phyloP scores from a whole-genome alignment of 2,113 vertebrate species.

The Callaeas wilsoni region DNA sequence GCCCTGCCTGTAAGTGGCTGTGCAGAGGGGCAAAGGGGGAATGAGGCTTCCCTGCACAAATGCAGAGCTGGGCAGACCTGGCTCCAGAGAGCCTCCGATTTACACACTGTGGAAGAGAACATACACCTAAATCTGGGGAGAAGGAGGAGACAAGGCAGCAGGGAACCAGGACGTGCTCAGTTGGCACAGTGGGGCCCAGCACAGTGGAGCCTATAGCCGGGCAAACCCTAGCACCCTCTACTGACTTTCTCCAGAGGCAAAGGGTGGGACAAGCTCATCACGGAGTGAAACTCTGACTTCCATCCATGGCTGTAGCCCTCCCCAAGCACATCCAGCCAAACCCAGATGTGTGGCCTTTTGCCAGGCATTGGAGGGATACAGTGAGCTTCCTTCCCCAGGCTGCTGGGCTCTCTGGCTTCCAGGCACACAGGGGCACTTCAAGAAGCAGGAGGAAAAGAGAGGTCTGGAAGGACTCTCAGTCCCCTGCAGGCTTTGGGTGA shows the following conservation, averaged over 20 bases:
- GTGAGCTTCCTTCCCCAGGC: background rate
- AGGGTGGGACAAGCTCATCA: background rate
- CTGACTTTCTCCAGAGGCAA: background rate
- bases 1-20: background rate
- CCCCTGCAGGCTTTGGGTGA: background rate
- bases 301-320: background rate
- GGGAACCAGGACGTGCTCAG: rapidly evolving
- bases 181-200: background rate
- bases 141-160: background rate
- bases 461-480: background rate
- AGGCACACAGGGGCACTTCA: background rate
- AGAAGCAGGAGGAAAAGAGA: background rate
- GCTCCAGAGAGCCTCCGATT: background rate
- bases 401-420: background rate
- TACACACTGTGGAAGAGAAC: rapidly evolving
- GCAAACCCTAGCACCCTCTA: background rate
- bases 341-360: rapidly evolving
- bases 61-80: rapidly evolving
- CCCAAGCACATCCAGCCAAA: background rate
- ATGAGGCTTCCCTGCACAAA: rapidly evolving
- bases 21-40: background rate
- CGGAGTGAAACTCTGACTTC: background rate
- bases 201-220: background rate
- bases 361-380: background rate
- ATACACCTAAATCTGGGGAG: background rate